These are phyloP conservation scores for Peribatodes rhomboidaria DNA, from an alignment of 2,888 invertebrate species.

Conservation along the genomic window DNA sequence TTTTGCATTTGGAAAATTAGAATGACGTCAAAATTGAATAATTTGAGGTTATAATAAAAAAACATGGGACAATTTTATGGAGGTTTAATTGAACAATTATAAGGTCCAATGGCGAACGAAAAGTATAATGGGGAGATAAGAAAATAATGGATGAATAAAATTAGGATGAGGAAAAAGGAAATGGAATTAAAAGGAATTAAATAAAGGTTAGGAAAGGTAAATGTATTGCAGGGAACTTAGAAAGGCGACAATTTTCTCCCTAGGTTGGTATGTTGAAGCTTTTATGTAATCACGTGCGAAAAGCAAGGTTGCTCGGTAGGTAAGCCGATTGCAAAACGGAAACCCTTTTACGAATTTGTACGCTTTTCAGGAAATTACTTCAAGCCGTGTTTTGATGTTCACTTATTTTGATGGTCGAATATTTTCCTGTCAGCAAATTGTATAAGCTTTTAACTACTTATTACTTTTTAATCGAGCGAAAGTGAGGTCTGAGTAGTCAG, in stretches of 20 bases:
- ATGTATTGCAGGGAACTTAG: conserved; percentile 7
- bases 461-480: too few species aligned
- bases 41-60: neutral
- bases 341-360: conserved; percentile 10
- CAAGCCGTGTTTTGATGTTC: too few species aligned
- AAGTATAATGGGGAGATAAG: conserved; percentile 2
- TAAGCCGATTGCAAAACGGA: conserved; percentile 3
- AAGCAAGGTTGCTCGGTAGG: neutral
- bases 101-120: neutral
- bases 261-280: neutral
- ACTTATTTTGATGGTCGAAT: too few species aligned
- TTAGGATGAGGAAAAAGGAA: neutral
- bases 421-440: too few species aligned
- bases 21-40: neutral
- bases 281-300: conserved; percentile 5
- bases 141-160: conserved; percentile 3
- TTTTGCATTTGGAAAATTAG: neutral
- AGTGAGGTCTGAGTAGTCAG: too few species aligned
- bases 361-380: too few species aligned
- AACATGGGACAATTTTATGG: neutral
- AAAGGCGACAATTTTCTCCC: conserved; percentile 11
- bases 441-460: too few species aligned
- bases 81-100: conserved; percentile 5
- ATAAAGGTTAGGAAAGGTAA: conserved; percentile 1
- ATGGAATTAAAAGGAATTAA: conserved; percentile 13